Conservation (phyloP, 2,888 invertebrate species). For the Lithophane semibrunnea region DNA sequence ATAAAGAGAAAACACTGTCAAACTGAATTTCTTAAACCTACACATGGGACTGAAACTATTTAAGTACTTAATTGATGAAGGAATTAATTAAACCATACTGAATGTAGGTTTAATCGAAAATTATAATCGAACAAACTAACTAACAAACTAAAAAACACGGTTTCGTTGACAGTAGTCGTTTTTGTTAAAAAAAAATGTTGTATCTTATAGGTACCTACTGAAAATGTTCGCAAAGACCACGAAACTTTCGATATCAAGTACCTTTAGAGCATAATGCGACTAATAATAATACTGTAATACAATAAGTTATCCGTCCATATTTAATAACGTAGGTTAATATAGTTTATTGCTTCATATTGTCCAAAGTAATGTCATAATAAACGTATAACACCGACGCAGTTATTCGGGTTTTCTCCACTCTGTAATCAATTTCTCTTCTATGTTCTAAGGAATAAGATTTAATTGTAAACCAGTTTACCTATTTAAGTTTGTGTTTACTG, state of each 20-base stretch:
- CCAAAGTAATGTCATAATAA: slow-evolving; percentile 89
- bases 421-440: slow-evolving; percentile 8
- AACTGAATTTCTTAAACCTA: slow-evolving; percentile 3
- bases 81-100: background rate
- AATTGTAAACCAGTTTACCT: slow-evolving; percentile 38
- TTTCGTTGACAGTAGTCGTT: background rate
- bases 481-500: slow-evolving; percentile 57
- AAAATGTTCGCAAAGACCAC: background rate
- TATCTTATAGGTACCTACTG: background rate
- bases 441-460: slow-evolving; percentile 21
- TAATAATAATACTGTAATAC: slow-evolving; percentile 9
- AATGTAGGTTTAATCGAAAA: background rate
- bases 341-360: slow-evolving; percentile 58
- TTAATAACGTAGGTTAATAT: slow-evolving; percentile 41
- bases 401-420: slow-evolving; percentile 14
- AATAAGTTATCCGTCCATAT: slow-evolving; percentile 39
- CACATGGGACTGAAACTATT: slow-evolving; percentile 21
- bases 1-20: slow-evolving; percentile 5
- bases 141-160: background rate
- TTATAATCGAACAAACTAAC: background rate
- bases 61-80: background rate
- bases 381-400: slow-evolving; percentile 13
- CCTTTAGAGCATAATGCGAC: background rate
- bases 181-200: background rate
- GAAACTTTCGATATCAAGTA: background rate